These are phyloP conservation scores for Drosophila nr. perissopoda DNA, from an alignment of 2,888 invertebrate genomes.

Conservation along the genomic window DNA sequence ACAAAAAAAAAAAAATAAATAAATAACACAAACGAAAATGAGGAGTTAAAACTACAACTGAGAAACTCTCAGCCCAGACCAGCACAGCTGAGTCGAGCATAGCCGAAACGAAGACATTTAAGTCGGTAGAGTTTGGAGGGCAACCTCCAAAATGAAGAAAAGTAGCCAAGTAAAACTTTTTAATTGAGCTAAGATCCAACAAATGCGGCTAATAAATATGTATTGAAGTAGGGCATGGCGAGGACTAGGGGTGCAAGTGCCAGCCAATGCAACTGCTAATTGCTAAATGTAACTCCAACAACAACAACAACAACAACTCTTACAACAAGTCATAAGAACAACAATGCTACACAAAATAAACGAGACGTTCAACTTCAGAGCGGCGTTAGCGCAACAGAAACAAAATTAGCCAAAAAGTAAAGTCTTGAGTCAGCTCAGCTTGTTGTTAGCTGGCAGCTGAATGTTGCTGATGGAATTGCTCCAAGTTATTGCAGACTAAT, in stretches of 20 bases:
- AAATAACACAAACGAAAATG: conserved; percentile 12
- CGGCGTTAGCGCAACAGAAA: conserved; percentile 71
- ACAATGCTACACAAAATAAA: conserved; percentile 53
- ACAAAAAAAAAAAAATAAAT: conserved; percentile 19
- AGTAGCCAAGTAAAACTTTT: conserved; percentile 78
- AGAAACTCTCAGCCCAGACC: conserved; percentile 27
- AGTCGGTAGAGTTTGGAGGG: conserved; percentile 49
- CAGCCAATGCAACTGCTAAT: conserved; percentile 71
- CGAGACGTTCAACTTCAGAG: conserved; percentile 69
- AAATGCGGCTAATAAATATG: conserved; percentile 81
- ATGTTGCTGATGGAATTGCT: conserved; percentile 69
- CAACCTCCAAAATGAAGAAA: conserved; percentile 73
- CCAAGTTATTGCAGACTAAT: conserved; percentile 78
- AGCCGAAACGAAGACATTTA: conserved; percentile 47
- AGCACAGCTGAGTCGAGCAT: conserved; percentile 17
- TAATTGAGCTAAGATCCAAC: conserved; percentile 81
- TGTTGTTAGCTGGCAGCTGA: conserved; percentile 10
- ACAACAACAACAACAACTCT: conserved; percentile 2
- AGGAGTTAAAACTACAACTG: conserved; percentile 44
- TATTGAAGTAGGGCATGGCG: conserved; percentile 64
- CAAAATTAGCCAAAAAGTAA: conserved; percentile 77
- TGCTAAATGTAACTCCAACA: conserved; percentile 74
- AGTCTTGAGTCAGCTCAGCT: conserved; percentile 36
- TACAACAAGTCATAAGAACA: conserved; percentile 14
- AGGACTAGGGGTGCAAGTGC: conserved; percentile 32